phyloP scores from a whole-genome alignment of 2,888 invertebrate genomes.

The Blomia tropicalis region DNA sequence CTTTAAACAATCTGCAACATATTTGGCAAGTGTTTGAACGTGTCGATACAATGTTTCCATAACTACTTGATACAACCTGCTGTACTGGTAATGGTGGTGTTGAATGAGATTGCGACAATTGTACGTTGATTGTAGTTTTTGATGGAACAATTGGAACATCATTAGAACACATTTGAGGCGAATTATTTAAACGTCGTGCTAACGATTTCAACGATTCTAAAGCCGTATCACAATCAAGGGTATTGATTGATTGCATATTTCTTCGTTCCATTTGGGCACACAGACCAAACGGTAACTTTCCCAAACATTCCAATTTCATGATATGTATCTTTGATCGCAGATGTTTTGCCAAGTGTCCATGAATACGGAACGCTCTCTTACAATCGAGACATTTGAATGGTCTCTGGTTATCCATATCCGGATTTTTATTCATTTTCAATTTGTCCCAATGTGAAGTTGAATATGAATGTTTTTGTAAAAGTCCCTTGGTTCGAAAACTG shows the following conservation, averaged over 20 bases:
- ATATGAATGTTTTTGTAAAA: conserved; percentile 78
- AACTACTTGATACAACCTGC: neutral
- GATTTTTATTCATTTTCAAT: conserved; percentile 64
- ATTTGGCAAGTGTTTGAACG: conserved; percentile 31
- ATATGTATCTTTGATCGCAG: conserved; percentile 89
- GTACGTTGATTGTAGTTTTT: too few species aligned
- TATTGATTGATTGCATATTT: conserved; percentile 81
- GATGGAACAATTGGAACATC: neutral
- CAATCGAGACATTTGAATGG: conserved; percentile 93
- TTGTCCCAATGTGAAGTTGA: conserved; percentile 82
- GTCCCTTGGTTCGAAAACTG: conserved; percentile 74
- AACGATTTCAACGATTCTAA: conserved; percentile 60
- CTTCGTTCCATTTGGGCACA: conserved; percentile 83
- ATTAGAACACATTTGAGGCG: conserved; percentile 28
- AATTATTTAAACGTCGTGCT: conserved; percentile 33
- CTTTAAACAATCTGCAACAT: conserved; percentile 32
- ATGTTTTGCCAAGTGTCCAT: conserved; percentile 92
- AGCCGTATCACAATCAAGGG: conserved; percentile 86
- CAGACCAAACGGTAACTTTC: conserved; percentile 75
- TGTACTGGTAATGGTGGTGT: neutral
- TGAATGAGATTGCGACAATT: neutral
- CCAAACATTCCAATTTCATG: conserved; percentile 58
- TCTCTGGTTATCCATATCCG: conserved; percentile 64
- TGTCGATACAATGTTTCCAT: conserved; percentile 18
- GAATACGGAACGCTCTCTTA: conserved; percentile 79